These are phyloP conservation scores for Berghia stephanieae DNA, from an alignment of 1,140 invertebrate species.

Conservation along the genomic window DNA sequence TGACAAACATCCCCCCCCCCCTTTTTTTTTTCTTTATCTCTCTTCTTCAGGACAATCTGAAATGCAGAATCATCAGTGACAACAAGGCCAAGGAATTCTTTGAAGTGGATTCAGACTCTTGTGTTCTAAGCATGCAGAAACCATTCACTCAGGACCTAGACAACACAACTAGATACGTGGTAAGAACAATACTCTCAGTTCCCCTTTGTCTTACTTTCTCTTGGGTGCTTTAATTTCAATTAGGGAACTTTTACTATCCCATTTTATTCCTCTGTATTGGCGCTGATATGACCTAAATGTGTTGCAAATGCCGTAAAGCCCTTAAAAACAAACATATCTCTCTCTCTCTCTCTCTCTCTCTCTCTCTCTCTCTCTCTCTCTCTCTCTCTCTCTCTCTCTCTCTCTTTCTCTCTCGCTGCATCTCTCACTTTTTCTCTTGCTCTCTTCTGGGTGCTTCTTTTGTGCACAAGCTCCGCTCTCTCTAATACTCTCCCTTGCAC, in stretches of 20 bases:
- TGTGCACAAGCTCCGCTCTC: constrained; percentile 45
- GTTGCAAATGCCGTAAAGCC: too few relatives aligned
- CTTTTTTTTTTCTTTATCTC: too few relatives aligned
- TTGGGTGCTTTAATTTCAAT: too few relatives aligned
- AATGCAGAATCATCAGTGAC: constrained; percentile 49
- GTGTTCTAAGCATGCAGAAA: constrained; percentile 49
- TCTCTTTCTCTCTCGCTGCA: not conserved
- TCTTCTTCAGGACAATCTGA: constrained; percentile 42
- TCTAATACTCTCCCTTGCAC: constrained; percentile 31
- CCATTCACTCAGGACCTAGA: constrained; percentile 46
- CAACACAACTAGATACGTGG: constrained; percentile 44
- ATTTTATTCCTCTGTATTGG: too few relatives aligned
- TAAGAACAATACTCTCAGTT: constrained; percentile 41
- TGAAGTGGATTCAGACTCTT: constrained; percentile 46
- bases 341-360: not conserved
- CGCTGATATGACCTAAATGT: too few relatives aligned
- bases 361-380: constrained; percentile 4
- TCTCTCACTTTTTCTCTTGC: not conserved
- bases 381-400: not conserved
- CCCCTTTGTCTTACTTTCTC: too few relatives aligned
- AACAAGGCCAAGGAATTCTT: constrained; percentile 52
- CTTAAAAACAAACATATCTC: too few relatives aligned
- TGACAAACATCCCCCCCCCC: too few relatives aligned
- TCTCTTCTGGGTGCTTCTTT: not conserved
- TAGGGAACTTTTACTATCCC: too few relatives aligned